These are phyloP conservation scores for Ceyx margarethae DNA, from an alignment of 2,113 vertebrate genomes.

Conservation along the genomic window DNA sequence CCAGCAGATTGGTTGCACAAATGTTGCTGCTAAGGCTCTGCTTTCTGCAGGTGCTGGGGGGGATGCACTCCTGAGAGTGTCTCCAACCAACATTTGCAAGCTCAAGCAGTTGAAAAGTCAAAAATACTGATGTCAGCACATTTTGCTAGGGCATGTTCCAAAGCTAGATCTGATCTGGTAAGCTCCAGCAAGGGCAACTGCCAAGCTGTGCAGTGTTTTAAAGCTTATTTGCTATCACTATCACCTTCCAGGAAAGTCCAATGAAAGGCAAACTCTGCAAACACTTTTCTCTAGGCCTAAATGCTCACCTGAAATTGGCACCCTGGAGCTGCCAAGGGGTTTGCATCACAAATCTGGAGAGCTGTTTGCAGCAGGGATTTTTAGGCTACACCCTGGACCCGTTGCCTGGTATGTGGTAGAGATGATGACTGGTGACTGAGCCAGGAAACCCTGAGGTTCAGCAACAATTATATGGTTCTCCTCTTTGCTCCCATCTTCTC, in stretches of 20 bases:
- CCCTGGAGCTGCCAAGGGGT: not conserved
- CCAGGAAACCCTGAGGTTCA: not conserved
- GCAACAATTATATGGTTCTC: accelerated
- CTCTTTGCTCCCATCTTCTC: not conserved
- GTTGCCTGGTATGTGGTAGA: not conserved
- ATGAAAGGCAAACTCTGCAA: not conserved
- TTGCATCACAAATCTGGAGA: not conserved
- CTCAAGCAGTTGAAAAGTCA: not conserved
- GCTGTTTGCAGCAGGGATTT: not conserved
- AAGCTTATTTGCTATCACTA: not conserved
- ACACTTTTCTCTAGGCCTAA: not conserved
- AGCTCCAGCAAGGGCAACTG: not conserved
- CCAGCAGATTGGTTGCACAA: not conserved
- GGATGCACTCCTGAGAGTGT: accelerated
- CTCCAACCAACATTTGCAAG: not conserved
- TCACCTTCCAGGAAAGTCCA: not conserved
- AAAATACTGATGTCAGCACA: not conserved
- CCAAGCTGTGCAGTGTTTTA: not conserved
- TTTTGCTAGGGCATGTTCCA: not conserved
- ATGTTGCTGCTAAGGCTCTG: not conserved
- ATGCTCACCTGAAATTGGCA: not conserved
- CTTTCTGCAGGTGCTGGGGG: accelerated
- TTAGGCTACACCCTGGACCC: not conserved
- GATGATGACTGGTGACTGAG: not conserved
- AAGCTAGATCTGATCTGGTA: not conserved